phyloP scores from a whole-genome alignment of 1,140 invertebrate species.

The Diachasma alloeum region DNA sequence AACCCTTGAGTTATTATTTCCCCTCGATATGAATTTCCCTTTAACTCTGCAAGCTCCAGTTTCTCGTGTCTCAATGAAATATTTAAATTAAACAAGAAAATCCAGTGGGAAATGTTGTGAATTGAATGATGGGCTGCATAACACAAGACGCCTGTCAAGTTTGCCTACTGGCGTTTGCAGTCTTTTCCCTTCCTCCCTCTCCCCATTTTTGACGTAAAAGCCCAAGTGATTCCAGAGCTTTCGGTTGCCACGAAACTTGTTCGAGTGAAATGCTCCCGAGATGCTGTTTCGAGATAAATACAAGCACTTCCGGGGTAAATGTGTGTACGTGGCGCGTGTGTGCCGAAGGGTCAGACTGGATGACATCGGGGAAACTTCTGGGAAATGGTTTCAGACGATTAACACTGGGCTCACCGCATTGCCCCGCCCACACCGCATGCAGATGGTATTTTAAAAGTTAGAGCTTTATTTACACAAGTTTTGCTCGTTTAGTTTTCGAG shows the following conservation, averaged over 20 bases:
- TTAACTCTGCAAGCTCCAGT: too few species aligned
- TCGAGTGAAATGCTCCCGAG: neutral
- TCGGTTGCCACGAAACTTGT: neutral
- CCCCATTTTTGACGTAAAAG: too few species aligned
- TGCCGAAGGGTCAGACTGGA: neutral
- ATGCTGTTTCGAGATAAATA: neutral
- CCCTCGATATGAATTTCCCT: too few species aligned
- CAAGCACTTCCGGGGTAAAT: neutral
- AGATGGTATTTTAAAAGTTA: constrained; percentile 4
- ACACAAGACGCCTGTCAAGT: too few species aligned
- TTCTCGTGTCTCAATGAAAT: too few species aligned
- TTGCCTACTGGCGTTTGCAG: too few species aligned
- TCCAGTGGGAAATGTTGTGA: too few species aligned
- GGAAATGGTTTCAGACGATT: neutral
- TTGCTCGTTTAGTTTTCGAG: neutral
- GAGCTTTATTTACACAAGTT: neutral
- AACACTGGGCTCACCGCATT: neutral
- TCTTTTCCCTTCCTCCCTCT: too few species aligned
- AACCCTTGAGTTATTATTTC: too few species aligned
- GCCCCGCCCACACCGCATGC: neutral
- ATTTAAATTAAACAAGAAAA: too few species aligned
- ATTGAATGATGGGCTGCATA: too few species aligned
- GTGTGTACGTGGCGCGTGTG: neutral
- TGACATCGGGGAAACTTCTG: neutral
- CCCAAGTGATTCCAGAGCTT: neutral